Conservation (phyloP, 1,140 invertebrate species). For the Apis laboriosa region DNA sequence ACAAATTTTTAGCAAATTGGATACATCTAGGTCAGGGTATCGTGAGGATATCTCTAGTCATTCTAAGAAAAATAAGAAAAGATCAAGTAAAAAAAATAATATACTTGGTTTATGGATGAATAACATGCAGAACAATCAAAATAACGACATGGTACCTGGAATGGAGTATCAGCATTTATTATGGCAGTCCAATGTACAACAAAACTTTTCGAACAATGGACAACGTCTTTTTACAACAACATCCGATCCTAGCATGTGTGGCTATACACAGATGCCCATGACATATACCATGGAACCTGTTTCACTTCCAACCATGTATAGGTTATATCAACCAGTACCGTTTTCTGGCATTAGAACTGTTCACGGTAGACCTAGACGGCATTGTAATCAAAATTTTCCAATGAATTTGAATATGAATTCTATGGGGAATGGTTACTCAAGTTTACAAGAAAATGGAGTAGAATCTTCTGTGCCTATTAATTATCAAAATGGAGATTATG, state of each 20-base stretch:
- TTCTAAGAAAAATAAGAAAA: conserved; percentile 52
- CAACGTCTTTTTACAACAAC: conserved; percentile 80
- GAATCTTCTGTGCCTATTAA: conserved; percentile 74
- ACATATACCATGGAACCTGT: conserved; percentile 81
- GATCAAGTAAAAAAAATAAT: conserved; percentile 46
- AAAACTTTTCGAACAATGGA: conserved; percentile 62
- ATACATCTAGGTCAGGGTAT: conserved; percentile 20
- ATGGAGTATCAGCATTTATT: conserved; percentile 53
- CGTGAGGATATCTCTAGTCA: conserved; percentile 20
- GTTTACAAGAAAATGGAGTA: conserved; percentile 71
- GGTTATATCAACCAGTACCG: conserved; percentile 71
- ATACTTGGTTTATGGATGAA: conserved; percentile 24
- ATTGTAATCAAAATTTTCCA: conserved; percentile 51
- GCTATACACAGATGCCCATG: conserved; percentile 80
- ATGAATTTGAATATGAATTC: conserved; percentile 50
- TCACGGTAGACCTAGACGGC: conserved; percentile 60
- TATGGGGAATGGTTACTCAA: conserved; percentile 73
- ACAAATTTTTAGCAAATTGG: conserved; percentile 24
- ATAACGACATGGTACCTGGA: conserved; percentile 6
- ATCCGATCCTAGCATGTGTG: conserved; percentile 80
- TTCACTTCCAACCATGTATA: conserved; percentile 79
- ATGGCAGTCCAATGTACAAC: conserved; percentile 53
- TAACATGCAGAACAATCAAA: conserved; percentile 22
- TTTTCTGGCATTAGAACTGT: conserved; percentile 67
- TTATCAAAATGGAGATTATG: conserved; percentile 78